Evolutionary conservation across 1,140 invertebrate genomes (phyloP).

Genomic region (Sminthurides bifidus): DNA sequence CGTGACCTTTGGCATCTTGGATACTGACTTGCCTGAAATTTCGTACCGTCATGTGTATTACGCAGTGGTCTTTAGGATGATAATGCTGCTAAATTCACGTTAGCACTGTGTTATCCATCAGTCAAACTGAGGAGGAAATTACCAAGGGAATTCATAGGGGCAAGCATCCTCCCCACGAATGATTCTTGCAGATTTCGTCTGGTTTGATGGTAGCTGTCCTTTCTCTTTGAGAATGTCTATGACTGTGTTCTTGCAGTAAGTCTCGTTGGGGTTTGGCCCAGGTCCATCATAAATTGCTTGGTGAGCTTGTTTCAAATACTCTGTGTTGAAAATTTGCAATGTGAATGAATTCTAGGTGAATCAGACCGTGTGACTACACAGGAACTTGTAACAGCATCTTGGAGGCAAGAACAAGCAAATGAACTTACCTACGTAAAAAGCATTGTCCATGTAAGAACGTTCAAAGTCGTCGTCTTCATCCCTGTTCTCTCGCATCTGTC

Average conservation of each 20-base stretch:
- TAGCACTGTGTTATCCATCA: no score
- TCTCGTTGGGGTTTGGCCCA: slow-evolving; percentile 12
- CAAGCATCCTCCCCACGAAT: slow-evolving; percentile 36
- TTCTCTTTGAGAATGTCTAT: slow-evolving; percentile 19
- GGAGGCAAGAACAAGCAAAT: neutral
- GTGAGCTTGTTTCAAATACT: slow-evolving; percentile 27
- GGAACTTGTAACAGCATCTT: neutral
- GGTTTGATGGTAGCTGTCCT: slow-evolving; percentile 8
- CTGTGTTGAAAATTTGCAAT: no score
- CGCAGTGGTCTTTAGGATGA: neutral
- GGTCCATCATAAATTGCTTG: slow-evolving; percentile 5
- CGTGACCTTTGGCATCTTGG: slow-evolving; percentile 38
- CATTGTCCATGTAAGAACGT: slow-evolving; percentile 20
- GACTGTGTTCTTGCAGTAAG: slow-evolving; percentile 11
- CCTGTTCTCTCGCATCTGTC: no score
- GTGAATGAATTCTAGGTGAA: no score
- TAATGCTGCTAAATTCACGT: no score
- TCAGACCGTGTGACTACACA: no score
- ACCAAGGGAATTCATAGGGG: slow-evolving; percentile 38
- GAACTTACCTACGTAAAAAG: slow-evolving; percentile 25
- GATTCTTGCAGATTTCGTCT: slow-evolving; percentile 25
- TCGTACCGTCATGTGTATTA: no score
- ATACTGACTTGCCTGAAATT: slow-evolving; percentile 34
- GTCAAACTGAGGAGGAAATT: neutral
- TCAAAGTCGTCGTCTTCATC: neutral